Base-by-base conservation (phyloP, 2,888 invertebrate species). In the Heliconius sara region DNA sequence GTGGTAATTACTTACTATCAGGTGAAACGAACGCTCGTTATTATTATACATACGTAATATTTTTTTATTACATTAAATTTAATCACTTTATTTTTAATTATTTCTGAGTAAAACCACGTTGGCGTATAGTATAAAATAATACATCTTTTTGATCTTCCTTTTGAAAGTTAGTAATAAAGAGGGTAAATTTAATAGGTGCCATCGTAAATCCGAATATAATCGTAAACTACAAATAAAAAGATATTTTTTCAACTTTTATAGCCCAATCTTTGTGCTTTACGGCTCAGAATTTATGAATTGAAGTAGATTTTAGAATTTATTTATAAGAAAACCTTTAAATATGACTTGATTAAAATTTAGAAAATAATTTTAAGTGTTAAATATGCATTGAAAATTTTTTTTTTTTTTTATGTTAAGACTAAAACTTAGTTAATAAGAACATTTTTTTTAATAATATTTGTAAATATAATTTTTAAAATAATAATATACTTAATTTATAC, bases 171-270 rank as follows among this genome's bases (percentile, higher is more conserved):
- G 75, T 71, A 77, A 80, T 80, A 70, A 75, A 71, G 57, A 65
- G 74, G 67, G 63, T 65, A 65, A 78, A 80, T 77, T 82, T 82
- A 82, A 82, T 81, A 79, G 82, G 76, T 77, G 77, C 77, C 78
- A 80, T 80, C 82, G 82, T 83, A 83, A 83, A 80, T 80, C 79
- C 80, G 79, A 80, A 82, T 79, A 82, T 82, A 79, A 80, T 79
- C 83, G 80, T 82, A 80, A 83, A 82, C 82, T 80, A 83, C 78
- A 77, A 79, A 78, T 79, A 82, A 79, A 81, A 77, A 57, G 72
- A 63, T 47, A 34, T 65, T 77, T 77, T 74, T 76, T 67, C 25
- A 79, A 79, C 77, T 82, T 83, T 81, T 81, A 83, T 70, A 66
- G 75, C 66, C 82, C 75, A 78, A 79, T 82, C 79, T 81, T 77